phyloP scores from a whole-genome alignment of 2,797 vertebrate genomes.

The Leptoclinus maculatus region DNA sequence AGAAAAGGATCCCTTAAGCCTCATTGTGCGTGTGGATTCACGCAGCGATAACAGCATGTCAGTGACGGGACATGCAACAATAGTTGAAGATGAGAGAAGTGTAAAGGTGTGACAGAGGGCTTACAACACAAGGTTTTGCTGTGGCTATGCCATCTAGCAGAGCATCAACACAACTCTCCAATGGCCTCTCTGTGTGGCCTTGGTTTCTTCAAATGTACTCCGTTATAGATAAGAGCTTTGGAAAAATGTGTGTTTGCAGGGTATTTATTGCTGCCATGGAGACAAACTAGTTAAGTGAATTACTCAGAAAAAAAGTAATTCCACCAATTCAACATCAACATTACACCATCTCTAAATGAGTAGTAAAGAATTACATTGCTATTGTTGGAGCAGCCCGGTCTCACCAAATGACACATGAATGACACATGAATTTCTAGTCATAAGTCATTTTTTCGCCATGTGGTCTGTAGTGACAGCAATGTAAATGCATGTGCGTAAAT shows the following conservation, averaged over 20 bases:
- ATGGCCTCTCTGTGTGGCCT: constrained; percentile 74
- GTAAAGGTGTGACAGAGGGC: constrained; percentile 66
- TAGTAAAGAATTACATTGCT: constrained; percentile 1
- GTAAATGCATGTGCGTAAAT: background rate
- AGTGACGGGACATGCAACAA: constrained; percentile 65
- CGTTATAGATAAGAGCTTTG: constrained; percentile 53
- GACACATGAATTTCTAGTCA: too few relatives aligned
- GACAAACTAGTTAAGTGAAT: constrained; percentile 33
- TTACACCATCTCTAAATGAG: background rate
- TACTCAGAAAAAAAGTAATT: constrained; percentile 15
- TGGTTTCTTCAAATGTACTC: constrained; percentile 30
- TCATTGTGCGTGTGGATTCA: constrained; percentile 65
- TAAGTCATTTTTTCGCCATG: background rate
- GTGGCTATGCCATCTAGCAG: constrained; percentile 73
- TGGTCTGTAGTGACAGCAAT: background rate
- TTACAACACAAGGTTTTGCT: constrained; percentile 68
- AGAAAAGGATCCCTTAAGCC: constrained; percentile 60
- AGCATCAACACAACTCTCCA: constrained; percentile 66
- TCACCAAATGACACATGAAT: background rate
- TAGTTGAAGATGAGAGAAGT: constrained; percentile 78
- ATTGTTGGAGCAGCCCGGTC: background rate
- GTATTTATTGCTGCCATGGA: constrained; percentile 61
- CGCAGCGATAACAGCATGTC: constrained; percentile 59
- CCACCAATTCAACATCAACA: constrained; percentile 11
- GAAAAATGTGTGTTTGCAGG: constrained; percentile 11